Base-by-base conservation (phyloP, 1,140 invertebrate species). In the Lasioglossum baleicum region DNA sequence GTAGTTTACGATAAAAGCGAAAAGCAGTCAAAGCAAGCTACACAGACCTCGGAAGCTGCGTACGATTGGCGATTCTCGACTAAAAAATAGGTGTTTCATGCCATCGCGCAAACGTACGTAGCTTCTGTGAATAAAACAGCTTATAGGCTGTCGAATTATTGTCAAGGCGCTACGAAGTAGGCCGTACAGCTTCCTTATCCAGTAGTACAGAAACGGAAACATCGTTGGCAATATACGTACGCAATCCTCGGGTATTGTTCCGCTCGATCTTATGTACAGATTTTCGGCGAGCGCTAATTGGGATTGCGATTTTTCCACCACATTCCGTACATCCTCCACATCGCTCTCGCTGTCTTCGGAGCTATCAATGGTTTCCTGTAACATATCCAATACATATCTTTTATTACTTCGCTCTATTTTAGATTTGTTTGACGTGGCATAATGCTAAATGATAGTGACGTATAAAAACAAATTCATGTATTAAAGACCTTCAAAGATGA, bases 261-360 rank as follows among this genome's bases (percentile, higher is more conserved):
- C 86, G 91, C 92, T 82, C 88, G 88, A 91, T 75, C 93, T 94
- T 75, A 90, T 90, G 61, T 95, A 92, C n/a, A 94, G 92, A 82
- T 92, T 93, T 90, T 95, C 94, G 13, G 94, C 93, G 66, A 94
- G 91, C 48, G 93, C 84, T 22, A 95, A 89, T 76, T 95, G 94
- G 51, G 93, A 93, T 64, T 92, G 89, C 6, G 94, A 95, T 77
- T 94, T 94, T 65, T 94, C 88, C 20, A 95, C 84, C 15, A 95
- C 89, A 83, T 95, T 91, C 82, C 94, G 94, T 56, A 95, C 89
- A 76, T 96, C 95, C 79, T 95, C 95, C 44, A 88, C 75, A 68
- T 93, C 92, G 83, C 89, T 93, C 77, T 93, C 93, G 80, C 91
- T 92, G 63, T 91, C 89, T 40, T 93, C 92, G 20, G 89, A 87